A percentile compares a stretch with the other conserved stretches of the same genome.
These are phyloP conservation scores for Coreoperca whiteheadi DNA, from an alignment of 2,113 vertebrate genomes.

Conservation along the genomic window DNA sequence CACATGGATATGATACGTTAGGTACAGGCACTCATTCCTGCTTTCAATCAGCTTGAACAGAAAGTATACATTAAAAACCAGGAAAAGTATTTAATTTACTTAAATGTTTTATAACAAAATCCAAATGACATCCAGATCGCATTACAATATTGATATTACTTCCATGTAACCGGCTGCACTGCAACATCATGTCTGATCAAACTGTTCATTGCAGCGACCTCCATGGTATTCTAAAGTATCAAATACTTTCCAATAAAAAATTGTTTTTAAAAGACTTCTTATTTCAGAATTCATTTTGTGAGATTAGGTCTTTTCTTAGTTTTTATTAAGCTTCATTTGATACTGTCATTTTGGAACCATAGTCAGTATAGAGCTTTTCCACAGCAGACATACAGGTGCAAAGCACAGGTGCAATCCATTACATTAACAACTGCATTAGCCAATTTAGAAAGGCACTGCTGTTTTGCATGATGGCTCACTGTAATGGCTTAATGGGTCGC, in stretches of 20 bases:
- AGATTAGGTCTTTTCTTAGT: background rate
- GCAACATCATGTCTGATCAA: no score
- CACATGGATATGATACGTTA: rapidly evolving
- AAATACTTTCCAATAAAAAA: background rate
- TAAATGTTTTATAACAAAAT: background rate
- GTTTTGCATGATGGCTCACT: background rate
- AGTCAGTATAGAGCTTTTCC: background rate
- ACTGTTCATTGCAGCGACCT: background rate
- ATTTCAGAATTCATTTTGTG: background rate
- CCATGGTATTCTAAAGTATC: background rate
- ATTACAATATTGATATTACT: background rate
- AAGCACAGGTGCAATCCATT: background rate
- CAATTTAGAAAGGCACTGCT: no score
- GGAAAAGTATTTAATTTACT: background rate
- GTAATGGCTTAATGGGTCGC: no score
- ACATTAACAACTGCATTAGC: background rate
- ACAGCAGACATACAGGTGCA: background rate
- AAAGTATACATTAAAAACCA: no score
- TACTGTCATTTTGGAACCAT: background rate
- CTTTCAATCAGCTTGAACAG: background rate
- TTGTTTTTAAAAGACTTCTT: no score
- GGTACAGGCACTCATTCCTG: background rate
- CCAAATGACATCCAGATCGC: background rate
- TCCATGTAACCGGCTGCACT: background rate
- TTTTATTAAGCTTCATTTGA: background rate